Conservation (phyloP, 2,888 invertebrate genomes). For the Andrena dorsata region DNA sequence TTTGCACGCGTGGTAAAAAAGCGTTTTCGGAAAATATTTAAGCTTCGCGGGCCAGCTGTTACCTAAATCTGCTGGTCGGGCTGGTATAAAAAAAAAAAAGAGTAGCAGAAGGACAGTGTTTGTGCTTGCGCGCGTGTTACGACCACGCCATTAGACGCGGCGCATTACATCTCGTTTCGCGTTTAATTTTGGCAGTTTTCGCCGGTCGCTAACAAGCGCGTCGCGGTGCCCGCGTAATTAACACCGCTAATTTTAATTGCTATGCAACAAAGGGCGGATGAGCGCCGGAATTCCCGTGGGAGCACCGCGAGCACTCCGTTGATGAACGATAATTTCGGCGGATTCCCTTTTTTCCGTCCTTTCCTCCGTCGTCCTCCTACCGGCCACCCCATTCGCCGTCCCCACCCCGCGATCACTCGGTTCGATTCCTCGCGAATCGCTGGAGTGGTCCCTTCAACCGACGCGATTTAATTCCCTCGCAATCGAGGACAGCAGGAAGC, state of each 20-base stretch:
- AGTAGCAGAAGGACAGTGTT: background rate
- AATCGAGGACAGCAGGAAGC: constrained; percentile 45
- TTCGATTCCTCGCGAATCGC: constrained; percentile 60
- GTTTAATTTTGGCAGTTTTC: constrained; percentile 81
- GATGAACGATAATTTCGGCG: constrained; percentile 82
- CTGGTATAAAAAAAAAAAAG: constrained; percentile 41
- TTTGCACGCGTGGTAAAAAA: constrained; percentile 11
- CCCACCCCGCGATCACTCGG: constrained; percentile 54
- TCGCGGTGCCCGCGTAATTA: constrained; percentile 79
- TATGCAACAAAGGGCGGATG: constrained; percentile 83
- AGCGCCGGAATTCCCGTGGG: constrained; percentile 80
- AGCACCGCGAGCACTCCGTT: constrained; percentile 73
- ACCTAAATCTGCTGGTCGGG: constrained; percentile 54
- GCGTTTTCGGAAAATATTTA: constrained; percentile 61
- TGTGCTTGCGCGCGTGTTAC: constrained; percentile 15
- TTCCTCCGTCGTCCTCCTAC: constrained; percentile 31
- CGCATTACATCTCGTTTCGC: constrained; percentile 79
- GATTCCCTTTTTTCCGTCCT: constrained; percentile 61
- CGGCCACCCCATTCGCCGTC: constrained; percentile 35
- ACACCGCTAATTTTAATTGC: constrained; percentile 85
- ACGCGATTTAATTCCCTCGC: constrained; percentile 59
- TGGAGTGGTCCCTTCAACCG: constrained; percentile 37
- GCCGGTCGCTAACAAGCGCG: constrained; percentile 77
- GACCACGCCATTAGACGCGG: constrained; percentile 74
- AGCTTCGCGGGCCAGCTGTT: constrained; percentile 25